Base-by-base conservation (phyloP, 2,113 vertebrate genomes). In the Nothobranchius furzeri region DNA sequence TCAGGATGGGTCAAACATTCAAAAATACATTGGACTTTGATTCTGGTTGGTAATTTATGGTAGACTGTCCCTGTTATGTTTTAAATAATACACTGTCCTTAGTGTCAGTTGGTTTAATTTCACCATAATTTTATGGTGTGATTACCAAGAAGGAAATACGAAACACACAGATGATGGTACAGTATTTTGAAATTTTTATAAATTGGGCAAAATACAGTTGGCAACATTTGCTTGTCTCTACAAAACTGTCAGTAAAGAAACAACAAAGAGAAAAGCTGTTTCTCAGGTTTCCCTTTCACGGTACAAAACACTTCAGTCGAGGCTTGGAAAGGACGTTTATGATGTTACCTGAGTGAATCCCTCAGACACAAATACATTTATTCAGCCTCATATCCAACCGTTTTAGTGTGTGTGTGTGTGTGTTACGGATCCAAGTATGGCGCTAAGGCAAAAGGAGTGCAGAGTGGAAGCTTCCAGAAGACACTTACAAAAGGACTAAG, bases 111-210 rank as follows among this genome's bases (percentile, higher is more conserved):
- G 49, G 30, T 30, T 30, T 30, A 4, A 30, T 30, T 3, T 30
- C 30, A 4, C 30, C 30, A 0, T 9, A 13, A 35, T 12, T 20
- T 4, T 64, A 24, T 51, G 45, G 58, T 25, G 1, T 8, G 9
- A 30, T 45, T 24, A 46, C 7, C 25, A 56, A 12, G 11, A 5
- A 12, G 20, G 10, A 57, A 49, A 57, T 25, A 13, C 15, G 13
- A 37, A 68, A 51, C 4, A 52, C 20, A 68, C 24, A 75, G n/a
- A 45, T 0, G 1, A 47, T 8, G 20, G 37, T 45, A 24, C 51
- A 64, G 60, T 75, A 77, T 66, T 45, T 76, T 74, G 42, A 57
- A 79, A 78, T 75, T 78, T 67, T 82, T 77, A 79, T 90, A 58
- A 68, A 46, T 53, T 65, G 61, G 59, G 57, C 55, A 80, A 76